A percentile compares a stretch with the other conserved stretches of the same genome.
These are phyloP conservation scores for Phaedon cochleariae DNA, from an alignment of 2,888 invertebrate species.

Conservation along the genomic window DNA sequence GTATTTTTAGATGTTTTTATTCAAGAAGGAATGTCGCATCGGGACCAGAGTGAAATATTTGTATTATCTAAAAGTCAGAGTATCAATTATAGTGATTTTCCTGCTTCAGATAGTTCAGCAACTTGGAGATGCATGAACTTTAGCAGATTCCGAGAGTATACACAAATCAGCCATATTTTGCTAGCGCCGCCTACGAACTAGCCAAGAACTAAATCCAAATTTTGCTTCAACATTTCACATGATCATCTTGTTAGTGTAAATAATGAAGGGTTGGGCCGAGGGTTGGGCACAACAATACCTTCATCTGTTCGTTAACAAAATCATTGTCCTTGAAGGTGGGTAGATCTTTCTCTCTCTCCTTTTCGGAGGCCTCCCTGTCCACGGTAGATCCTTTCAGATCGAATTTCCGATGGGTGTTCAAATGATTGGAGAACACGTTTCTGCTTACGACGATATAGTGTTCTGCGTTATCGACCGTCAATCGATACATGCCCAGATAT, in stretches of 20 bases:
- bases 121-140: no score
- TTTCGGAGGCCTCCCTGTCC: slow-evolving; percentile 97
- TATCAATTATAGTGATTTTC: no score
- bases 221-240: no score
- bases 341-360: slow-evolving; percentile 95
- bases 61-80: no score
- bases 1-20: no score
- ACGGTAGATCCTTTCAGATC: slow-evolving; percentile 98
- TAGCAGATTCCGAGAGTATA: no score
- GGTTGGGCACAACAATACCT: slow-evolving; percentile 67
- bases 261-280: not conserved
- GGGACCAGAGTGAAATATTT: no score
- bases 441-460: slow-evolving; percentile 97
- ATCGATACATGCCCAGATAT: slow-evolving; percentile 97
- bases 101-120: no score
- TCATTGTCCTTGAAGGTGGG: slow-evolving; percentile 99
- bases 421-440: slow-evolving; percentile 94
- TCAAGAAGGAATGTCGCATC: no score
- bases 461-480: slow-evolving; percentile 97
- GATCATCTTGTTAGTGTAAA: not conserved
- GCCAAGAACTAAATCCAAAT: no score
- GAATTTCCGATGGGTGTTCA: slow-evolving; percentile 94
- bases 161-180: no score
- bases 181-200: no score
- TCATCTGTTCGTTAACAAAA: slow-evolving; percentile 95